These are phyloP conservation scores for Drosophila crucigera DNA, from an alignment of 2,888 invertebrate genomes.

Conservation along the genomic window DNA sequence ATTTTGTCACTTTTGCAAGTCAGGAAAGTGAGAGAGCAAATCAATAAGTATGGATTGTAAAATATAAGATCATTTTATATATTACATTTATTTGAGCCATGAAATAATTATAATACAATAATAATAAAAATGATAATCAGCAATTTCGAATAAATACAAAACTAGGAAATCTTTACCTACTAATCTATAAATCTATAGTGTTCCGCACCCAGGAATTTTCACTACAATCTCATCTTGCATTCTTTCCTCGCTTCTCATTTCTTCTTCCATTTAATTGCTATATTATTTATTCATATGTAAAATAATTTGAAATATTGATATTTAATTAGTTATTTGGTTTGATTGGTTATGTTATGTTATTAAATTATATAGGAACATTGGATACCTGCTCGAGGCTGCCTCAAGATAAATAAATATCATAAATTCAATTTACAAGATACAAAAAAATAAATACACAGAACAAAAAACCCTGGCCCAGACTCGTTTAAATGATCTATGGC, in stretches of 20 bases:
- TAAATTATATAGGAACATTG: neutral
- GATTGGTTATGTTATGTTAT: neutral
- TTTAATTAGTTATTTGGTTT: neutral
- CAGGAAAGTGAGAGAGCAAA: neutral
- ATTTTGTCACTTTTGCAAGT: neutral
- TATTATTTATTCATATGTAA: neutral
- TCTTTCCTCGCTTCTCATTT: neutral
- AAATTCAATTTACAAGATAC: slow-evolving; percentile 1
- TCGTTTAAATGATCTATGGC: slow-evolving; percentile 49
- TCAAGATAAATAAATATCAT: neutral
- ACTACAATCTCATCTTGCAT: neutral
- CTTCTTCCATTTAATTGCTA: no score
- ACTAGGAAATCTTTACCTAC: neutral
- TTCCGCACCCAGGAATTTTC: neutral
- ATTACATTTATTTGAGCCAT: neutral
- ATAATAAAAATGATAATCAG: neutral
- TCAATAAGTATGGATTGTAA: neutral
- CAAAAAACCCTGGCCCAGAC: slow-evolving; percentile 2
- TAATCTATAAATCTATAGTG: no score
- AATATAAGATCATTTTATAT: neutral
- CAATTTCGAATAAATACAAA: neutral
- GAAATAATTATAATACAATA: neutral
- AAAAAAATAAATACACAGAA: neutral
- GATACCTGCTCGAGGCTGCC: neutral
- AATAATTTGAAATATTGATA: neutral